Base-by-base conservation (phyloP, 2,797 vertebrate species). In the Selene dorsalis region DNA sequence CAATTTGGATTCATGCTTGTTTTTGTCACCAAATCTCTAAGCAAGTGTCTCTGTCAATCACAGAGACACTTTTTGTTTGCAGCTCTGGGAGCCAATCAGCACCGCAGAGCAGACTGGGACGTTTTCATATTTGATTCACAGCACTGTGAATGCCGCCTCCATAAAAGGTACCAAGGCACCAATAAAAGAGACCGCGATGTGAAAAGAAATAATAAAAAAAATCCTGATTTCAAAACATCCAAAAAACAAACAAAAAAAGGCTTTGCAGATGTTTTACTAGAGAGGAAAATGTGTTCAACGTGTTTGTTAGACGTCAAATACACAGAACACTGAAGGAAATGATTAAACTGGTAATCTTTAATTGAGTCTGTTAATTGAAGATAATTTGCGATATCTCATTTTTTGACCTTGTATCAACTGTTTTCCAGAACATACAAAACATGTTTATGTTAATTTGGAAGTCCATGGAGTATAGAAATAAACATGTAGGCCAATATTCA, bases 201-300 rank as follows among this genome's bases (percentile, higher is more conserved):
- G n/a, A n/a, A n/a, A n/a, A n/a, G n/a, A n/a, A n/a, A n/a, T n/a
- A 59, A 83, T 32, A 56, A 81, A 68, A 85, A 81, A 55, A 77
- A 67, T 20, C 16, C 17, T 39, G 9, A 35, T 69, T 67, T 69
- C 4, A 57, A 67, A 69, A 45, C 57, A 57, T 16, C 65, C 4
- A 0, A 3, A 13, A 39, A 39, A 39, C 4, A 11, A 8, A 4
- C 8, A 7, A n/a, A 47, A 67, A 61, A 30, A 32, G 1, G 4
- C 20, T 62, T 53, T 50, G 38, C n/a, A 30, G 43, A 35, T 58
- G 67, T 68, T 50, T 65, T 59, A 63, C 66, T 43, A 48, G 48
- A 35, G 50, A 11, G 22, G 39, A 18, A 79, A 87, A 83, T 66
- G 17, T 32, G 48, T 63, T 73, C 63, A 74, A 64, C 38, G 55